Evolutionary conservation across 2,888 invertebrate genomes (phyloP), one percentile per base, ranked within the genome.

Genomic region (Esperia sulphurella): DNA sequence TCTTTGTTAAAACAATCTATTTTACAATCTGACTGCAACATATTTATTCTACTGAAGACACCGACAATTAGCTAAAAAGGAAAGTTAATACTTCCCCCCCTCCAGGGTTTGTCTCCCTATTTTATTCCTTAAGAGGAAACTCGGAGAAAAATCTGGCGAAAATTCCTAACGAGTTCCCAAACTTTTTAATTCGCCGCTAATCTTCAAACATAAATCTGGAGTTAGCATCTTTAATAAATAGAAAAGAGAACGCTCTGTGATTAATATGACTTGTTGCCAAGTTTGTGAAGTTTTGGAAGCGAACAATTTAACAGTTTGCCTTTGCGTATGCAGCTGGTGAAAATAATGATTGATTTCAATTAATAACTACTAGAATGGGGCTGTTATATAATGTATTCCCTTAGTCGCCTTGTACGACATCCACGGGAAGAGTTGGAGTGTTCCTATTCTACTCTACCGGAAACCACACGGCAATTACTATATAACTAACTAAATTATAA

Each of bases 141-240:
- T 33, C 21, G 29, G 7, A 9, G 10, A 33, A 48, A 47, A 48
- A 49, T 30, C 33, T 33, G 37, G n/a, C 31, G 39, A 44, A 43
- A 42, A 9, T 13, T 21, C 14, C 30, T 44, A 48, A 50, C 50
- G 50, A 50, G 50, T 50, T 40, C 35, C 7, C 5, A 43, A 54
- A 58, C 48, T 54, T 59, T 39, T 58, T 51, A 57, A 59, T 55
- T 49, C 50, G 40, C 48, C 14, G 51, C 59, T 57, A 59, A 59
- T 59, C 56, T 54, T 45, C 43, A 49, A 46, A 47, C 52, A 54
- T 58, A 58, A 58, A 58, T 56, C 53, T 53, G 38, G 45, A 55
- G 55, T 58, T 56, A 53, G 52, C 58, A 55, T 58, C 56, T 58
- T 56, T 53, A 53, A 55, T 53, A 56, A 58, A 56, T 55, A 58